Evolutionary conservation across 2,888 invertebrate species (phyloP).

Genomic region (Polydrusus tereticollis): DNA sequence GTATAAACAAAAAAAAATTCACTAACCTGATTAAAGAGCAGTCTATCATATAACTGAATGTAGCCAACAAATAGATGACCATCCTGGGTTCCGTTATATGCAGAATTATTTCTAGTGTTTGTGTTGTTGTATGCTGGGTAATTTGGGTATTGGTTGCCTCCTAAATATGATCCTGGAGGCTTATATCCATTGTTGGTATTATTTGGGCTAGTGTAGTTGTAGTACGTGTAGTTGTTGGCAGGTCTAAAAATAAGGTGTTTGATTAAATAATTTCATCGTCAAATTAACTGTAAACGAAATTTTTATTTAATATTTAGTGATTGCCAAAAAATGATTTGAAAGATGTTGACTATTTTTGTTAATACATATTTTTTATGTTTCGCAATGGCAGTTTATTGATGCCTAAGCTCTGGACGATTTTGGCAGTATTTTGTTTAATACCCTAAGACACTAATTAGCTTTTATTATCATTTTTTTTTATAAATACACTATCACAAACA

Average conservation of each 20-base stretch:
- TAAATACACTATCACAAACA: too few species aligned
- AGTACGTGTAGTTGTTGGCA: background rate
- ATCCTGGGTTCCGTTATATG: constrained; percentile 47
- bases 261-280: too few species aligned
- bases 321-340: too few species aligned
- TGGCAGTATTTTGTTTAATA: too few species aligned
- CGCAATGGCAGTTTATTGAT: too few species aligned
- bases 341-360: too few species aligned
- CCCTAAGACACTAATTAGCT: too few species aligned
- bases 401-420: too few species aligned
- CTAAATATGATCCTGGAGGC: constrained; percentile 25
- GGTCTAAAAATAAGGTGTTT: constrained; percentile 16
- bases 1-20: constrained; percentile 44
- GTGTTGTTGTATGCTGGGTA: constrained; percentile 15
- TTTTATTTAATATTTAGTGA: too few species aligned
- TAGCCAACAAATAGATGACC: constrained; percentile 61
- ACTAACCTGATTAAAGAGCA: constrained; percentile 61
- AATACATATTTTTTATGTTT: too few species aligned
- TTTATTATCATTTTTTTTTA: too few species aligned
- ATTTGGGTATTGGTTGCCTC: constrained; percentile 7
- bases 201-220: constrained; percentile 14
- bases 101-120: background rate
- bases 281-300: too few species aligned
- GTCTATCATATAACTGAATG: constrained; percentile 57
- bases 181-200: constrained; percentile 15